These are phyloP conservation scores for Phyto melanocephala DNA, from an alignment of 2,888 invertebrate genomes.

Conservation along the genomic window DNA sequence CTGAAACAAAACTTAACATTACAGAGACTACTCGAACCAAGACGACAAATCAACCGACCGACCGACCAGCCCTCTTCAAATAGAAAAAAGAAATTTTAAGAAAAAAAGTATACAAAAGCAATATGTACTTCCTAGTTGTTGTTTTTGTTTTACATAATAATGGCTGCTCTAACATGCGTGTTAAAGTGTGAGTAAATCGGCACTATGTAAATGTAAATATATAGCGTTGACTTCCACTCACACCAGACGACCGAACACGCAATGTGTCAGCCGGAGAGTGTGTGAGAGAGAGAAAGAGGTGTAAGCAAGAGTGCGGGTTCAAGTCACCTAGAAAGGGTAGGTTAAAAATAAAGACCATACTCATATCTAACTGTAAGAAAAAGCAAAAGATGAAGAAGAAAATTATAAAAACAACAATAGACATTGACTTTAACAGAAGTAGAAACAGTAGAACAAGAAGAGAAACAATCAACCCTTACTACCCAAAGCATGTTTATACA, in stretches of 20 bases:
- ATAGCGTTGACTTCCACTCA: slow-evolving; percentile 44
- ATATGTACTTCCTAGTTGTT: slow-evolving; percentile 30
- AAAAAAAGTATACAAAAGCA: slow-evolving; percentile 26
- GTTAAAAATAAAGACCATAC: neutral
- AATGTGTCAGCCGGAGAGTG: neutral
- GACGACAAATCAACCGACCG: neutral
- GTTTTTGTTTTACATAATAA: slow-evolving; percentile 58
- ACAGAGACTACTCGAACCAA: neutral
- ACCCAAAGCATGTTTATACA: slow-evolving; percentile 9
- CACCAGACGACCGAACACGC: slow-evolving; percentile 46
- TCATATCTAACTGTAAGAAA: neutral
- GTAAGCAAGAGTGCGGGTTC: neutral
- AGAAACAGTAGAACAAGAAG: neutral
- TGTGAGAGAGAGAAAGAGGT: neutral
- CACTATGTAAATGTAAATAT: slow-evolving; percentile 25
- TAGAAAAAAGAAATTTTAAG: neutral
- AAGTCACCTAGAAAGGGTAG: slow-evolving; percentile 19
- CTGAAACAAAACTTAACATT: neutral
- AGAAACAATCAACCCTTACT: slow-evolving; percentile 46
- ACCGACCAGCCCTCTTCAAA: slow-evolving; percentile 28
- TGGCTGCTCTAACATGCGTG: slow-evolving; percentile 65
- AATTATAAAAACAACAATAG: slow-evolving; percentile 1
- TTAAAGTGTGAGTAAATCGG: slow-evolving; percentile 63
- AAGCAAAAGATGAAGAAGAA: slow-evolving; percentile 1
- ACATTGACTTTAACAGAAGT: slow-evolving; percentile 11